Conservation (phyloP, 2,113 vertebrate species). For the Zeus faber region DNA sequence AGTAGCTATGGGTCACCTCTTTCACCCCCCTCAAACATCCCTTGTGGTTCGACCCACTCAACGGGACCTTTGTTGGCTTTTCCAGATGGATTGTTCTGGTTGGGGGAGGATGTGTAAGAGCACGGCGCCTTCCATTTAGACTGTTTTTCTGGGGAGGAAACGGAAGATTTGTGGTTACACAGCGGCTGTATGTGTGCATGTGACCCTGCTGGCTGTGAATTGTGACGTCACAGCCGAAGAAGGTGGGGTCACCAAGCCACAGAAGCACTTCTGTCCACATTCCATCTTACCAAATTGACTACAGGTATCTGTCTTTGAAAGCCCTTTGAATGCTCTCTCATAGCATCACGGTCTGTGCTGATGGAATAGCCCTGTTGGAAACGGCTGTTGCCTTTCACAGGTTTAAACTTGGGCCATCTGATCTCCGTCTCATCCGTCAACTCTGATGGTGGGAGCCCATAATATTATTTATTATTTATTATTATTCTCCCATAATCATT, state of each 20-base stretch:
- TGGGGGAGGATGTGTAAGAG: conserved; percentile 24
- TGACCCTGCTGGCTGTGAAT: not conserved
- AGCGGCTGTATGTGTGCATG: not conserved
- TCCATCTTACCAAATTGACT: conserved; percentile 37
- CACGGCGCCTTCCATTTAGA: conserved; percentile 36
- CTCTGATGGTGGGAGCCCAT: not conserved
- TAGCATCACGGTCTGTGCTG: conserved; percentile 17
- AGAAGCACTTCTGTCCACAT: conserved; percentile 21
- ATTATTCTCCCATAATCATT: too few relatives aligned
- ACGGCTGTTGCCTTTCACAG: conserved; percentile 11
- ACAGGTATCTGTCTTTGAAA: conserved; percentile 2
- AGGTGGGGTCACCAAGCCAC: conserved; percentile 20
- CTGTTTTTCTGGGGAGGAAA: conserved; percentile 35
- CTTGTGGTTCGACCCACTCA: conserved; percentile 32
- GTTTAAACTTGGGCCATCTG: conserved; percentile 5
- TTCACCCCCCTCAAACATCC: conserved; percentile 36
- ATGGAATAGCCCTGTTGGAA: conserved; percentile 12
- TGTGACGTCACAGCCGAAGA: conserved; percentile 12
- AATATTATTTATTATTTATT: too few relatives aligned
- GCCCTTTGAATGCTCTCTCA: conserved; percentile 5
- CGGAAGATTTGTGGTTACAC: conserved; percentile 32
- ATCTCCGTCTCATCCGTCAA: conserved; percentile 16
- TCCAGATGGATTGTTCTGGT: conserved; percentile 42
- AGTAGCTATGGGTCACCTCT: conserved; percentile 32
- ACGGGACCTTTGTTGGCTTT: conserved; percentile 45